phyloP scores from a whole-genome alignment of 2,888 invertebrate genomes.

The Odontomyia ornata region DNA sequence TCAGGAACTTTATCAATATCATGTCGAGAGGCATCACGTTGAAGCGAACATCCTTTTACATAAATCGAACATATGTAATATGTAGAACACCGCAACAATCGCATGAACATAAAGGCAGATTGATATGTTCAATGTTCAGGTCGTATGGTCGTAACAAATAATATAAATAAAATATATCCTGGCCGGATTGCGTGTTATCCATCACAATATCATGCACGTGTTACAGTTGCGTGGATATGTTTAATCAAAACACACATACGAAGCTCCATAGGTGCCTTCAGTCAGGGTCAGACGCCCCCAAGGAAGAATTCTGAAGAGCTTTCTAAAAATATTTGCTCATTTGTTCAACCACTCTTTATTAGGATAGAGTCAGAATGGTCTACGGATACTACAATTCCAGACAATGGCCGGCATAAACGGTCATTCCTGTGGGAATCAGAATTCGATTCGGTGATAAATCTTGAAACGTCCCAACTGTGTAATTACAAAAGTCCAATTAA shows the following conservation, averaged over 20 bases:
- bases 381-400: neutral
- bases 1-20: neutral
- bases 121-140: neutral
- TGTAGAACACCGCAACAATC: neutral
- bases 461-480: slow-evolving; percentile 57
- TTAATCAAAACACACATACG: slow-evolving; percentile 1
- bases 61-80: slow-evolving; percentile 9
- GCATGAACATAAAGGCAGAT: neutral
- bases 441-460: slow-evolving; percentile 55
- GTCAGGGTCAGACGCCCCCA: neutral
- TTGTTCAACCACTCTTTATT: slow-evolving; percentile 32
- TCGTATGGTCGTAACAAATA: slow-evolving; percentile 14
- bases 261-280: neutral
- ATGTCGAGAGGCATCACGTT: neutral
- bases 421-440: slow-evolving; percentile 27
- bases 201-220: slow-evolving; percentile 25
- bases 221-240: slow-evolving; percentile 14
- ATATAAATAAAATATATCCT: slow-evolving; percentile 36
- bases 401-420: neutral
- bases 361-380: neutral
- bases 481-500: slow-evolving; percentile 57
- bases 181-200: slow-evolving; percentile 31
- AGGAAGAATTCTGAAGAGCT: slow-evolving; percentile 10
- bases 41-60: slow-evolving; percentile 20
- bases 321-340: slow-evolving; percentile 37